Conservation (phyloP, 2,888 invertebrate genomes). For the Autographa gamma region DNA sequence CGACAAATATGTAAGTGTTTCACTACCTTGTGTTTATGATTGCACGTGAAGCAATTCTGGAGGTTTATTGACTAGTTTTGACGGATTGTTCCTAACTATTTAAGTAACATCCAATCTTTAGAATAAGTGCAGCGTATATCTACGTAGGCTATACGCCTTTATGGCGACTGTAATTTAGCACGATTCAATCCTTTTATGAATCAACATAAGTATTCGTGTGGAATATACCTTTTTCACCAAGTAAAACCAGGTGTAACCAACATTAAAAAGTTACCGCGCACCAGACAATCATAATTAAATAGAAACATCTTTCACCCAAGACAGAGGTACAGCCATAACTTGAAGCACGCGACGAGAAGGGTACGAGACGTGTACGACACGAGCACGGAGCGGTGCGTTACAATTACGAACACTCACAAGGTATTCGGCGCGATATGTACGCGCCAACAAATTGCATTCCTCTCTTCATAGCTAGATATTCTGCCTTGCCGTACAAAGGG, state of each 20-base stretch:
- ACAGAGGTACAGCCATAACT: conserved; percentile 10
- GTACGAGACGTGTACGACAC: conserved; percentile 21
- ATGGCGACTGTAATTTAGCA: too few relatives aligned
- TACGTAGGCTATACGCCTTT: too few relatives aligned
- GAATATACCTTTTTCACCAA: too few relatives aligned
- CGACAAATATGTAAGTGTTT: conserved; percentile 6
- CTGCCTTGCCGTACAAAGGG: conserved; percentile 68
- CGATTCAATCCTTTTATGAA: too few relatives aligned
- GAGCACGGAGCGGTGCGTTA: conserved; percentile 26
- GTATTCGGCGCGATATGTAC: conserved; percentile 60
- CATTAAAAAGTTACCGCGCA: not conserved
- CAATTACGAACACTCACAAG: conserved; percentile 61
- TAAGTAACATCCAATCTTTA: not conserved
- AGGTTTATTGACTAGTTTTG: not conserved
- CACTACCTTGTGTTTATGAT: conserved; percentile 1
- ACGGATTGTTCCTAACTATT: not conserved
- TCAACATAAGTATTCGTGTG: too few relatives aligned
- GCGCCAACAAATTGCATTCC: conserved; percentile 74
- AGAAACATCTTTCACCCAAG: conserved; percentile 7
- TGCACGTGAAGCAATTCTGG: not conserved
- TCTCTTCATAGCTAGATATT: conserved; percentile 69
- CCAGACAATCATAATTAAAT: not conserved
- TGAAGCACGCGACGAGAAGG: conserved; percentile 13
- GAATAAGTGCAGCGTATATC: not conserved
- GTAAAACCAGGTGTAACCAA: not conserved